These are phyloP conservation scores for Proterorhinus semilunaris DNA, from an alignment of 2,113 vertebrate genomes.

Conservation along the genomic window DNA sequence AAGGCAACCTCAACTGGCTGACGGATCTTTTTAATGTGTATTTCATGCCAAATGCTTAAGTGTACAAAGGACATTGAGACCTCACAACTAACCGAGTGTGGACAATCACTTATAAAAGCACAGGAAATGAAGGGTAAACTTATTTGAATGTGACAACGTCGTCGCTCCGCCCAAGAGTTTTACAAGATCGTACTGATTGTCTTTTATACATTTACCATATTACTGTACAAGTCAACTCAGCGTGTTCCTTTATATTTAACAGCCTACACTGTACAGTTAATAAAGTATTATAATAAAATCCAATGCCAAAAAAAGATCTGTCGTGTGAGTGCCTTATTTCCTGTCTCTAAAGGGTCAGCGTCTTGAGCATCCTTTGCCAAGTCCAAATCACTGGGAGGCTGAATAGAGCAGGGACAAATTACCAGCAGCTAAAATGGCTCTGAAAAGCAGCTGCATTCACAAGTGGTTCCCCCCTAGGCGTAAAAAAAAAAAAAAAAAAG, in stretches of 20 bases:
- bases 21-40: slow-evolving; percentile 28
- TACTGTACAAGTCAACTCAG: slow-evolving; percentile 62
- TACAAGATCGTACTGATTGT: slow-evolving; percentile 63
- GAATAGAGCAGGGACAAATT: slow-evolving; percentile 15
- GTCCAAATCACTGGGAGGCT: slow-evolving; percentile 7
- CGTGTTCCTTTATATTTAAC: slow-evolving; percentile 71
- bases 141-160: slow-evolving; percentile 63
- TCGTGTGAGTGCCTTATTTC: slow-evolving; percentile 25
- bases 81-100: slow-evolving; percentile 61
- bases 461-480: slow-evolving; percentile 40
- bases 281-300: slow-evolving; percentile 79
- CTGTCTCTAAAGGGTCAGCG: slow-evolving; percentile 11
- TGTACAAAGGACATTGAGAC: slow-evolving; percentile 50
- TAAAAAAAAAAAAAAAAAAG: slow-evolving; percentile 43
- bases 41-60: slow-evolving; percentile 35
- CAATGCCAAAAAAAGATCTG: slow-evolving; percentile 35
- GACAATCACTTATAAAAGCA: slow-evolving; percentile 75
- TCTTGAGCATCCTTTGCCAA: slow-evolving; percentile 18
- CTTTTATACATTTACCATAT: slow-evolving; percentile 77
- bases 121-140: slow-evolving; percentile 47
- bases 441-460: slow-evolving; percentile 47
- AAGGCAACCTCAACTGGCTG: slow-evolving; percentile 36
- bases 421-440: slow-evolving; percentile 18
- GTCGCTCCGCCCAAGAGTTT: slow-evolving; percentile 57
- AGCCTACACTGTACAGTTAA: slow-evolving; percentile 64